Evolutionary conservation across 2,113 vertebrate species (phyloP).

Genomic region (Sprattus sprattus): DNA sequence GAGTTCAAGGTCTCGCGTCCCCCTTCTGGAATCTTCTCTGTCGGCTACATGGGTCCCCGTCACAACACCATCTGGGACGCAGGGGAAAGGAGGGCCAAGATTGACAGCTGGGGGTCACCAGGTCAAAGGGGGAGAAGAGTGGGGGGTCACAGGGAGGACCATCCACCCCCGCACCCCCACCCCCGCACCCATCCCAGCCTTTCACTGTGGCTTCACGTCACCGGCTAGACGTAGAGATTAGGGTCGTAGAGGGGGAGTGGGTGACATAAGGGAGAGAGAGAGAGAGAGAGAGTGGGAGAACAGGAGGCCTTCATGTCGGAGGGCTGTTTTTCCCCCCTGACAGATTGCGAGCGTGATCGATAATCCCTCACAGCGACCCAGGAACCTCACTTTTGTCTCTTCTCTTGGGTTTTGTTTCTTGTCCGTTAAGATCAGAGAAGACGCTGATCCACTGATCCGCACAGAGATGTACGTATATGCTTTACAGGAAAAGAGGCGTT

Average conservation of each 20-base stretch:
- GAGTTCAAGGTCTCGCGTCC: background rate
- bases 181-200: background rate
- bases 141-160: background rate
- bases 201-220: background rate
- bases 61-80: constrained; percentile 59
- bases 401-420: background rate
- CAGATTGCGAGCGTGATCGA: background rate
- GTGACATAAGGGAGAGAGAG: background rate
- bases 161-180: background rate
- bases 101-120: constrained; percentile 40
- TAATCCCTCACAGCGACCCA: constrained; percentile 1
- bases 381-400: background rate
- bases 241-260: background rate
- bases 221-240: background rate
- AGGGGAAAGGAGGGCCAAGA: constrained; percentile 51
- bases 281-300: background rate
- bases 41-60: constrained; percentile 31
- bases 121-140: constrained; percentile 38
- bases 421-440: background rate
- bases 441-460: background rate
- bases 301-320: background rate
- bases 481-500: background rate
- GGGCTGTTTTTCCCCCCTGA: background rate
- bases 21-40: background rate
- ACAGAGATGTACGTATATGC: background rate